These are phyloP conservation scores for Pissodes strobi DNA, from an alignment of 1,140 invertebrate species.

Conservation along the genomic window DNA sequence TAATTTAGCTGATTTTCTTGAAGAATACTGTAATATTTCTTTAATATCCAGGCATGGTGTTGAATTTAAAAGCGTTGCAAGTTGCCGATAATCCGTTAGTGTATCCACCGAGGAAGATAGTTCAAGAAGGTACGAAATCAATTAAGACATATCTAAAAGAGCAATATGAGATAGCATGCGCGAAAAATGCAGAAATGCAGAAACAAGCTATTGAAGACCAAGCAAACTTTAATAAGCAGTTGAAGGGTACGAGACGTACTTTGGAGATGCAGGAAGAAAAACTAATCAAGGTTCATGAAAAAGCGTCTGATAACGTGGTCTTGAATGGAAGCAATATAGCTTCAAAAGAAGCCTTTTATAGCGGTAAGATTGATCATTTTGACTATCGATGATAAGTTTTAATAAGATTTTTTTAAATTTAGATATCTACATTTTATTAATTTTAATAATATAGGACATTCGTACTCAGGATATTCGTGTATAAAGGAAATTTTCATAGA, in stretches of 20 bases:
- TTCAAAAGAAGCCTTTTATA: conserved; percentile 5
- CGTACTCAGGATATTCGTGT: too few species aligned
- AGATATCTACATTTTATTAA: too few species aligned
- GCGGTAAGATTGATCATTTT: too few species aligned
- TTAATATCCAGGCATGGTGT: conserved; percentile 45
- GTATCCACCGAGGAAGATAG: conserved; percentile 43
- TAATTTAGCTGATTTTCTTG: too few species aligned
- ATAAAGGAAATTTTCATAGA: too few species aligned
- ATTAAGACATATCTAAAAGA: conserved; percentile 43
- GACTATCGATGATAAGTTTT: too few species aligned
- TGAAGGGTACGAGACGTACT: neutral
- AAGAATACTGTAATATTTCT: too few species aligned
- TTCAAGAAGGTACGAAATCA: conserved; percentile 43
- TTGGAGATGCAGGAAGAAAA: conserved; percentile 17
- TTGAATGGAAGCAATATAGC: neutral
- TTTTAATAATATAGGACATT: too few species aligned
- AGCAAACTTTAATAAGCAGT: conserved; percentile 7
- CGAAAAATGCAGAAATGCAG: conserved; percentile 6
- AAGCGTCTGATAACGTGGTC: neutral
- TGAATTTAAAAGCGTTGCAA: conserved; percentile 51
- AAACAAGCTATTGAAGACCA: neutral
- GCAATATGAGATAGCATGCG: conserved; percentile 35
- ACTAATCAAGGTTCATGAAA: conserved; percentile 21
- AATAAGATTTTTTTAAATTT: too few species aligned
- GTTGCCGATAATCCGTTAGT: conserved; percentile 50